A percentile compares a stretch with the other conserved stretches of the same genome.
phyloP scores from a whole-genome alignment of 37 sponge, comb jelly and placozoan genomes.

The Bolinopsis microptera region DNA sequence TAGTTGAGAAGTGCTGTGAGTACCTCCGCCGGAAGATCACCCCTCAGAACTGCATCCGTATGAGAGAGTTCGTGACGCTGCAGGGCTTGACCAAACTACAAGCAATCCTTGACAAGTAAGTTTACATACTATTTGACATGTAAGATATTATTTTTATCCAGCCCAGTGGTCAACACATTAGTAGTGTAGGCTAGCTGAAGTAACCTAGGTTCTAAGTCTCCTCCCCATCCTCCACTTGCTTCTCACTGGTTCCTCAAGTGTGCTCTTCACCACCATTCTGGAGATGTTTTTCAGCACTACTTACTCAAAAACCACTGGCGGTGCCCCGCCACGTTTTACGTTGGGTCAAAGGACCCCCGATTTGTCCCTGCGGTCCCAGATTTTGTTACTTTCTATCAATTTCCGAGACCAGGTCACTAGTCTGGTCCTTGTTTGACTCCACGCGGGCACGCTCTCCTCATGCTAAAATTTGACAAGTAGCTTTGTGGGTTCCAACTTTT shows the following conservation, averaged over 20 bases:
- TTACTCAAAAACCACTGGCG: background rate
- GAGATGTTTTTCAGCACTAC: background rate
- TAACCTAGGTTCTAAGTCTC: background rate
- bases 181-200: too few relatives aligned
- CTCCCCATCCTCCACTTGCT: background rate
- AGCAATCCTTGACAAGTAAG: slow-evolving; percentile 25
- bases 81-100: slow-evolving; percentile 49
- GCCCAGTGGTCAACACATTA: too few relatives aligned
- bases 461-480: background rate
- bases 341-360: background rate
- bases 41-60: background rate
- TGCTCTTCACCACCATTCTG: background rate
- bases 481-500: background rate
- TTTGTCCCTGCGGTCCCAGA: background rate
- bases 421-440: background rate
- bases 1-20: slow-evolving; percentile 44
- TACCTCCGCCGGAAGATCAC: slow-evolving; percentile 10
- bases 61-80: background rate
- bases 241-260: background rate
- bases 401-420: background rate
- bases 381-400: background rate
- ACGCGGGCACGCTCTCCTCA: background rate
- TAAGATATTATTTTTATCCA: background rate
- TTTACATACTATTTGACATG: background rate
- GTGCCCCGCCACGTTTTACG: background rate